These are phyloP conservation scores for Pavo muticus DNA, from an alignment of 2,113 vertebrate species.

Conservation along the genomic window DNA sequence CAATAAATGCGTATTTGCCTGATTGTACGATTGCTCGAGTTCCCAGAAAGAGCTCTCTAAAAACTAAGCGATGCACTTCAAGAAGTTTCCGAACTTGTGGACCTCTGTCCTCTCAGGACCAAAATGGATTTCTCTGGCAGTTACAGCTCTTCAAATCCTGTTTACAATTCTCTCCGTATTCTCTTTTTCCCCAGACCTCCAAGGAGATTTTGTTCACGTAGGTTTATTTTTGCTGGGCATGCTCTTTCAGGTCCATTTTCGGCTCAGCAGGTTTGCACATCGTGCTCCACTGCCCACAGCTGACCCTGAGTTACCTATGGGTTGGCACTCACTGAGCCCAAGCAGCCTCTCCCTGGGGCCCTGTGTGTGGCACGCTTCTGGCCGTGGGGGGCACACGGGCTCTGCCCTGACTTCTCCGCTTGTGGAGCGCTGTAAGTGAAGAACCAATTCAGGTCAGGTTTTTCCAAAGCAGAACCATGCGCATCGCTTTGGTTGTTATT, in stretches of 20 bases:
- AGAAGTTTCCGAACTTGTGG: neutral
- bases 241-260: neutral
- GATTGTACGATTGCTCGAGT: neutral
- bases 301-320: neutral
- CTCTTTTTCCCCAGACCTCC: neutral
- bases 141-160: neutral
- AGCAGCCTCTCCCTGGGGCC: neutral
- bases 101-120: neutral
- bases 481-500: conserved; percentile 70
- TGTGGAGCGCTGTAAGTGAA: neutral
- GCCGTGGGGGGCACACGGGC: rapidly evolving
- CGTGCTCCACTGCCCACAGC: neutral
- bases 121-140: neutral
- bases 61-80: neutral
- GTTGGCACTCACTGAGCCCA: neutral
- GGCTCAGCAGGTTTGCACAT: neutral
- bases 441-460: conserved; percentile 58
- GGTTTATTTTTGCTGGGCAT: rapidly evolving
- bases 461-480: conserved; percentile 55
- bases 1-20: neutral
- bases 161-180: neutral
- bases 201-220: neutral
- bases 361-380: rapidly evolving
- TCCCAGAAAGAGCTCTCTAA: neutral
- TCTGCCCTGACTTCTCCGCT: neutral